A percentile compares a stretch with the other conserved stretches of the same genome.
phyloP scores from a whole-genome alignment of 2,113 vertebrate genomes.

The Triplophysa dalaica region DNA sequence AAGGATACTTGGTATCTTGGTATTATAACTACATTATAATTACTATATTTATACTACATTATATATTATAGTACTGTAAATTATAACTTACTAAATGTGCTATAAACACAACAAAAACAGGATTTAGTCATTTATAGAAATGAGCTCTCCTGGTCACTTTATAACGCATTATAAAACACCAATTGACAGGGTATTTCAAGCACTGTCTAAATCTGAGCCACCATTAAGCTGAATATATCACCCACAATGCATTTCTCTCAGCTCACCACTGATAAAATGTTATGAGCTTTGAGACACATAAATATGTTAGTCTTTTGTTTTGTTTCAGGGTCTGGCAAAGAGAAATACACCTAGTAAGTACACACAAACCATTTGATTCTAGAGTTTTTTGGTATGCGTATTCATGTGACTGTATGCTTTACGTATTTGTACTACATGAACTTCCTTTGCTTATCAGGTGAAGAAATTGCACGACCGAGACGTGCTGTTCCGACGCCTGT shows the following conservation, averaged over 20 bases:
- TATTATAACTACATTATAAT: too few species aligned
- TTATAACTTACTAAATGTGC: not conserved
- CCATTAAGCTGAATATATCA: conserved; percentile 8
- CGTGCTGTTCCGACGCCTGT: conserved; percentile 71
- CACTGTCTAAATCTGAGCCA: not conserved
- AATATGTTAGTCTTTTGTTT: conserved; percentile 59
- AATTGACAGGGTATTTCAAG: not conserved
- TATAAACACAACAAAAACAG: not conserved
- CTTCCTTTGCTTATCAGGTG: conserved; percentile 70
- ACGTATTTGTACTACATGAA: not conserved
- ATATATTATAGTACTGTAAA: too few species aligned
- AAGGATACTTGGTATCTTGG: too few species aligned
- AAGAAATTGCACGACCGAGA: conserved; percentile 92
- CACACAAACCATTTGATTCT: conserved; percentile 8
- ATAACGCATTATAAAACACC: not conserved
- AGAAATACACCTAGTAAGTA: conserved; percentile 94
- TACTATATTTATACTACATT: too few species aligned
- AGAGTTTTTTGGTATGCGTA: not conserved
- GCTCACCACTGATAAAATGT: not conserved
- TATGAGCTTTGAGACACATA: not conserved
- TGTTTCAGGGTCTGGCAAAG: conserved; percentile 89
- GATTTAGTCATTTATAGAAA: not conserved
- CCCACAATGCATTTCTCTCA: too few species aligned
- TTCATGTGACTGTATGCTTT: not conserved
- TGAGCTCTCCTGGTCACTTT: not conserved